These are phyloP conservation scores for Popillia japonica DNA, from an alignment of 1,140 invertebrate genomes.

Conservation along the genomic window DNA sequence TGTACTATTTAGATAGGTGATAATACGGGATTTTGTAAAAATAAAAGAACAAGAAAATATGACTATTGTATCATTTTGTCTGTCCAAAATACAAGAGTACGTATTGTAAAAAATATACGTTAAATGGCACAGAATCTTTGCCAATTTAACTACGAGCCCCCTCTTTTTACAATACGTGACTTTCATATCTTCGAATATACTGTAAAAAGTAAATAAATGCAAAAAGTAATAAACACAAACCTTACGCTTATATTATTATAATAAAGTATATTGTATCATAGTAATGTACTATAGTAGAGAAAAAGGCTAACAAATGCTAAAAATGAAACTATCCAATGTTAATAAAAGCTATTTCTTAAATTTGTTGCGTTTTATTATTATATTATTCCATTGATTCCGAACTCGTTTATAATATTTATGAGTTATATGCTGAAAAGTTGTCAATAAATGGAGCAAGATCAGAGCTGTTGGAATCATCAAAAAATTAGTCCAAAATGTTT, in stretches of 20 bases:
- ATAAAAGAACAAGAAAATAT: background rate
- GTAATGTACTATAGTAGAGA: slow-evolving; percentile 49
- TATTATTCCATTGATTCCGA: too few relatives aligned
- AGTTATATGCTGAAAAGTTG: too few relatives aligned
- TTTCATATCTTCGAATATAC: slow-evolving; percentile 18
- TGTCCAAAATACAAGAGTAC: slow-evolving; percentile 10
- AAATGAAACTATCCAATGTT: slow-evolving; percentile 39
- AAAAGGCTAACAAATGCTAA: slow-evolving; percentile 46
- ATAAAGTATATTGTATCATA: slow-evolving; percentile 48
- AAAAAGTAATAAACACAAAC: slow-evolving; percentile 46
- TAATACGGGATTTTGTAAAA: slow-evolving; percentile 1
- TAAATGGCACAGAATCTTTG: background rate
- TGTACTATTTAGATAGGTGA: slow-evolving; percentile 7
- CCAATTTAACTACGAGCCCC: slow-evolving; percentile 24
- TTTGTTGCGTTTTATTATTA: slow-evolving; percentile 19
- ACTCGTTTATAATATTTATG: too few relatives aligned
- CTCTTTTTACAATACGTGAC: slow-evolving; percentile 30
- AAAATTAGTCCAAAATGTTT: too few relatives aligned
- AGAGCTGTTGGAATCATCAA: too few relatives aligned
- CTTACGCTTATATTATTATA: slow-evolving; percentile 55
- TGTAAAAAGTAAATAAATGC: slow-evolving; percentile 32
- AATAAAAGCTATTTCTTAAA: slow-evolving; percentile 57
- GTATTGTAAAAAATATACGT: slow-evolving; percentile 35
- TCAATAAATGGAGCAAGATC: too few relatives aligned
- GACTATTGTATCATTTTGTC: slow-evolving; percentile 2